Percentiles rank a stretch among this genome's conserved stretches.
These are phyloP conservation scores for Echinops telfairi DNA, from an alignment of 2,113 vertebrate genomes.

Conservation along the genomic window DNA sequence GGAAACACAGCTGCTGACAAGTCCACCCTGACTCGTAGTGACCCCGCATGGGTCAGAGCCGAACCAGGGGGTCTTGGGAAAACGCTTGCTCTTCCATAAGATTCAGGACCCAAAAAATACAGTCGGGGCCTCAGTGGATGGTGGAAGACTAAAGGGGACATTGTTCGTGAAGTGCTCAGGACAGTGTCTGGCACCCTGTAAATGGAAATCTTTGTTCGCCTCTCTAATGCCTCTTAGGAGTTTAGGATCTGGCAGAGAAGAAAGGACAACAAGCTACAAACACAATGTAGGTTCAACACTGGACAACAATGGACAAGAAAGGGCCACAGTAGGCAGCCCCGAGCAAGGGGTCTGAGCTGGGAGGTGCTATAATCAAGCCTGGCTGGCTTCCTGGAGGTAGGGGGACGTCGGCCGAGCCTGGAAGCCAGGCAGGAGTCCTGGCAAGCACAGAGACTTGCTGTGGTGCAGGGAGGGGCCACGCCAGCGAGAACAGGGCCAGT, in stretches of 20 bases:
- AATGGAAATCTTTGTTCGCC: conserved; percentile 62
- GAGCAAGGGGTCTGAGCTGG: not conserved
- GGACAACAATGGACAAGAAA: not conserved
- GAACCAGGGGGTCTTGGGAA: not conserved
- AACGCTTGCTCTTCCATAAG: conserved; percentile 20
- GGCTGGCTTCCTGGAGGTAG: conserved; percentile 20
- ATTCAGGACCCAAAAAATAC: conserved; percentile 20
- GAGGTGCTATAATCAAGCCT: not conserved
- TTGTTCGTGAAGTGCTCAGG: conserved; percentile 53
- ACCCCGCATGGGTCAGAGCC: not conserved
- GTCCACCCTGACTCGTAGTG: not conserved
- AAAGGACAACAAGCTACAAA: conserved; percentile 29
- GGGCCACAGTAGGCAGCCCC: not conserved
- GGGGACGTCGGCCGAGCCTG: not conserved
- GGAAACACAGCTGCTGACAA: not conserved
- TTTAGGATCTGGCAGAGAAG: conserved; percentile 51
- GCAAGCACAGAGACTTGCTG: not conserved
- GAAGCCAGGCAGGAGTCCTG: not conserved
- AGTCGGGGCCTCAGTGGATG: not conserved
- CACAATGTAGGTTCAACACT: not conserved
- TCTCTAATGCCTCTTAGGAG: conserved; percentile 32
- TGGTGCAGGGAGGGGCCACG: not conserved
- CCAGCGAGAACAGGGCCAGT: not conserved
- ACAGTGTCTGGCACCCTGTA: conserved; percentile 54
- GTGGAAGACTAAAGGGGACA: conserved; percentile 28